These are phyloP conservation scores for Pteropus alecto DNA, from an alignment of 2,113 vertebrate species.

Conservation along the genomic window DNA sequence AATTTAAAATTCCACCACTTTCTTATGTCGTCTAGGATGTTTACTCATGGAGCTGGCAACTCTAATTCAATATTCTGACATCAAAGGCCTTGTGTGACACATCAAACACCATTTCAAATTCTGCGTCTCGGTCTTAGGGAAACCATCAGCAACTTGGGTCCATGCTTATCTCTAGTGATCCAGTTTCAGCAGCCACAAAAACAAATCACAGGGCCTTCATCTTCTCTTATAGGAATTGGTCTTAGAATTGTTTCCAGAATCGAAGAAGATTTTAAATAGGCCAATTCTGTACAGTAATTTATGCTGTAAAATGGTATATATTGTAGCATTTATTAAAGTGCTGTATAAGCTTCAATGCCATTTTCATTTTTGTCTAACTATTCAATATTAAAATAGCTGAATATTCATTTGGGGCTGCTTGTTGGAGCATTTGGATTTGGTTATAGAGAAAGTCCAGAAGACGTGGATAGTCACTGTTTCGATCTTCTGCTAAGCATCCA, in stretches of 20 bases:
- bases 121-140: background rate
- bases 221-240: conserved; percentile 38
- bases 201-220: conserved; percentile 30
- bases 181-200: background rate
- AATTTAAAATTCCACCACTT: conserved; percentile 7
- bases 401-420: conserved; percentile 52
- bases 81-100: background rate
- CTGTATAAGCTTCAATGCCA: conserved; percentile 59
- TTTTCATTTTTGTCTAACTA: conserved; percentile 37
- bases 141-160: conserved; percentile 43
- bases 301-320: conserved; percentile 78
- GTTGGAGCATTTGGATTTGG: conserved; percentile 56
- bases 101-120: background rate
- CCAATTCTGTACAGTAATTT: conserved; percentile 75
- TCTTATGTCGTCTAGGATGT: background rate
- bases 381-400: conserved; percentile 60
- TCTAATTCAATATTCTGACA: background rate
- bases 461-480: conserved; percentile 53
- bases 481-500: conserved; percentile 52
- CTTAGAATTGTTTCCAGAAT: conserved; percentile 54
- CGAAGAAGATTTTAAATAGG: conserved; percentile 49
- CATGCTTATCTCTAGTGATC: conserved; percentile 28
- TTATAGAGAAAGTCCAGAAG: conserved; percentile 42
- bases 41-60: background rate
- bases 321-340: conserved; percentile 61